Evolutionary conservation across 2,888 invertebrate genomes (phyloP).

Genomic region (Chymomyza procnemis): DNA sequence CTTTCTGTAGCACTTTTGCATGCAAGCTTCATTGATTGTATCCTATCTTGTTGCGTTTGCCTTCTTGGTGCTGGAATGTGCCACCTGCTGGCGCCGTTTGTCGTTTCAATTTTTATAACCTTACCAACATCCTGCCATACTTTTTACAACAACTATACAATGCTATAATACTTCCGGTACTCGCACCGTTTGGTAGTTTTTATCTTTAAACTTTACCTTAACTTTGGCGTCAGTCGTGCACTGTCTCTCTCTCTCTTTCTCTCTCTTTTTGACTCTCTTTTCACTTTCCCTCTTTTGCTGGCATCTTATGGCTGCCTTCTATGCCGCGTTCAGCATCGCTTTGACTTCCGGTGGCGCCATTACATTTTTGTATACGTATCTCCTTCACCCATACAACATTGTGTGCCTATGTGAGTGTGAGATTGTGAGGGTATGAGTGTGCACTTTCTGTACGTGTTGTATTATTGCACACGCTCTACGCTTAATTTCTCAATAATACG

Average conservation of each 20-base stretch:
- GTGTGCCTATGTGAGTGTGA: conserved; percentile 5
- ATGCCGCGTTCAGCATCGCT: neutral
- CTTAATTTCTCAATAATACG: conserved; percentile 66
- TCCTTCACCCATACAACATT: neutral
- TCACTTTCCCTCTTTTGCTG: neutral
- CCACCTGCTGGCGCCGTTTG: conserved; percentile 5
- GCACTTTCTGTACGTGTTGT: conserved; percentile 31
- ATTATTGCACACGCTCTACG: conserved; percentile 44
- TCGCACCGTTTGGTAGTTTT: conserved; percentile 36
- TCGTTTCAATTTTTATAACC: conserved; percentile 3
- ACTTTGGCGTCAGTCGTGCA: conserved; percentile 13
- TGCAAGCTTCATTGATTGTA: neutral
- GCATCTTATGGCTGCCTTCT: neutral
- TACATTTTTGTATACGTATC: conserved; percentile 5
- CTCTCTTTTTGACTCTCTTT: neutral
- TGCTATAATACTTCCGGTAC: conserved; percentile 35
- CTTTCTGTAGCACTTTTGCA: neutral
- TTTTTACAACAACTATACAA: conserved; percentile 4
- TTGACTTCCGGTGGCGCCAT: conserved; percentile 3
- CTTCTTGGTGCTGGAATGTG: conserved; percentile 12
- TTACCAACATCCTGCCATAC: neutral
- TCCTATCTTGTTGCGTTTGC: conserved; percentile 10
- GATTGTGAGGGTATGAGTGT: no score
- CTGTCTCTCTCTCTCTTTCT: neutral
- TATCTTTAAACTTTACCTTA: conserved; percentile 60